Base-by-base conservation (phyloP, 2,888 invertebrate species). In the Timema cristinae region DNA sequence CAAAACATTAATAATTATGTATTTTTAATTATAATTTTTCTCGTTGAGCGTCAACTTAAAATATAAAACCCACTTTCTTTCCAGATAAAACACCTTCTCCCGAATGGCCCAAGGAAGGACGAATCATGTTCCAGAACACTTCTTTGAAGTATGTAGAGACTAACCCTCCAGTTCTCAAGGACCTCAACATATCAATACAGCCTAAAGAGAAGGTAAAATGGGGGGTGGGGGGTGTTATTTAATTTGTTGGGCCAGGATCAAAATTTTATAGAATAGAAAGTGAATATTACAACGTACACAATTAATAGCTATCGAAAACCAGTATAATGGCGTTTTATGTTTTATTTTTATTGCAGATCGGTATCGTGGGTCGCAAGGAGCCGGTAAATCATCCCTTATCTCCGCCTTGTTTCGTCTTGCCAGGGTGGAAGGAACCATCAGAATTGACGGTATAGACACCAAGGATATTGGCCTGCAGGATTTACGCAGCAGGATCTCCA, bases 21-120 rank as follows among this genome's bases (percentile, higher is more conserved):
- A 32, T 32, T 32, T 32, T 32, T 32, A 32, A 32, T 32, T 32
- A 32, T 32, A 32, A 32, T 2, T 32, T 32, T 32, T 32, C 32
- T 4, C 32, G 4, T 32, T 2, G 32, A 32, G 32, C 4, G 32
- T 32, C 1, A 32, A 32, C 32, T 32, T 32, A 32, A 32, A 32
- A 32, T 32, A 32, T 32, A 32, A 32, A 32, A 32, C 2, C 32
- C 32, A 1, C 32, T 32, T 68, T n/a, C 7, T 51, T 68, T 67
- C 11, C 54, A 68, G 68, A 47, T 52, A 32, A n/a, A 6, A 9
- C 72, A 59, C 75, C 75, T 32, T 72, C 75, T 6, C 10, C 66
- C 11, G 84, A 87, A 0, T 94, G 94, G 94, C 94, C 94, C 0
- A 84, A 86, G 56, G 80, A 86, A 15, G 94, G 93, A 1, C 85